Evolutionary conservation across 2,113 vertebrate species (phyloP), one percentile per base, ranked within the genome.

Genomic region (Scomber japonicus): DNA sequence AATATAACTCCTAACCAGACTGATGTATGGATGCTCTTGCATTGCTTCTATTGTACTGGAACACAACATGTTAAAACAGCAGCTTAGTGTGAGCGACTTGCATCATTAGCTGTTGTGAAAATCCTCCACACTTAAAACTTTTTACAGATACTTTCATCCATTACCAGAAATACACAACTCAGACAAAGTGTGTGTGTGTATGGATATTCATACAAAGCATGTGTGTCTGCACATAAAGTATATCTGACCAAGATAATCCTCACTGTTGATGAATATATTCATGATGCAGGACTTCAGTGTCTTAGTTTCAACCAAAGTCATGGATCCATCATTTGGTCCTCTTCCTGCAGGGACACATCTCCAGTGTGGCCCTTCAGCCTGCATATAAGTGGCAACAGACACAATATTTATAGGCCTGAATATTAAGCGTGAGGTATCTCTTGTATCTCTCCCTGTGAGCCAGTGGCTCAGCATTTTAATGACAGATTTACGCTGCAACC

Each of bases 391-490:
- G 24, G 35, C 50, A 65, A 64, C 78, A 11, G 14, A 48, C 15
- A 75, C 46, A 62, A 80, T 78, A 84, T 89, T 89, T 86, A 90
- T 53, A 57, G 40, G 55, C 1, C 49, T 65, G 85, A 81, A 90
- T 89, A 91, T 91, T 80, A 82, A 80, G 80, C 31, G 50, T 78
- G 79, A 90, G 81, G 56, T 54, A 61, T 27, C 24, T 71, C 35
- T 67, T 57, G n/a, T n/a, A n/a, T n/a, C n/a, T n/a, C n/a, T 63
- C 51, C 62, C 65, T 75, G 54, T 7, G 53, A 78, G 62, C 70
- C 64, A 4, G 63, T 57, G 72, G 65, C 90, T 92, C 90, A 93
- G 88, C 89, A 73, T 78, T 93, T 88, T 79, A 62, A 19, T 35
- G 82, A 71, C 71, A 89, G 84, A 92, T 92, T 92, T 92, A 93